A percentile compares a stretch with the other conserved stretches of the same genome.
phyloP scores from a whole-genome alignment of 2,797 vertebrate species.

The Mionectes olivaceus region DNA sequence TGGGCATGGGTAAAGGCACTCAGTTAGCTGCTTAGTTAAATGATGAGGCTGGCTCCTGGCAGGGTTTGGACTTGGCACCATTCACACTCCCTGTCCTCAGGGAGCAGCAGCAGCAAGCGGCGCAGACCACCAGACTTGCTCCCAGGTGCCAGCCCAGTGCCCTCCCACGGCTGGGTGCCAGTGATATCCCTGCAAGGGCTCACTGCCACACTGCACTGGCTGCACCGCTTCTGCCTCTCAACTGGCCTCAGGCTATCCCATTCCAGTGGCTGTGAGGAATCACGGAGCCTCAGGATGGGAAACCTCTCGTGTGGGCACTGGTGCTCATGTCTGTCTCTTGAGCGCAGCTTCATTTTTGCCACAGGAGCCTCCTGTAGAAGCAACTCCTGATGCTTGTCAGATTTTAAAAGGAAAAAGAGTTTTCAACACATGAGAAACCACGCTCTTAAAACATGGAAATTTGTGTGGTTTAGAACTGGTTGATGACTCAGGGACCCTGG shows the following conservation, averaged over 20 bases:
- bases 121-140: not conserved
- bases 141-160: accelerated
- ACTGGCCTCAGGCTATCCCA: not conserved
- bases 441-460: not conserved
- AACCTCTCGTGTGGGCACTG: accelerated
- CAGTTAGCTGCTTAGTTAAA: not conserved
- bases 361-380: not conserved
- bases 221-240: not conserved
- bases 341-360: not conserved
- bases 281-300: not conserved
- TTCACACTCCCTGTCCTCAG: not conserved
- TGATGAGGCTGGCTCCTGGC: not conserved
- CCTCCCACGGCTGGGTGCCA: accelerated
- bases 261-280: not conserved
- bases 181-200: not conserved
- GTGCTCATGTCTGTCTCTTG: accelerated
- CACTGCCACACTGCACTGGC: accelerated
- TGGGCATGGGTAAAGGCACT: too few species aligned
- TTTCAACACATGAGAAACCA: not conserved
- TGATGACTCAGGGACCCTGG: not conserved
- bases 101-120: accelerated
- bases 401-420: not conserved
- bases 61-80: accelerated
- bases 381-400: not conserved
- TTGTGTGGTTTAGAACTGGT: not conserved